Evolutionary conservation across 1,140 invertebrate genomes (phyloP).

Genomic region (Neotoxoptera formosana): DNA sequence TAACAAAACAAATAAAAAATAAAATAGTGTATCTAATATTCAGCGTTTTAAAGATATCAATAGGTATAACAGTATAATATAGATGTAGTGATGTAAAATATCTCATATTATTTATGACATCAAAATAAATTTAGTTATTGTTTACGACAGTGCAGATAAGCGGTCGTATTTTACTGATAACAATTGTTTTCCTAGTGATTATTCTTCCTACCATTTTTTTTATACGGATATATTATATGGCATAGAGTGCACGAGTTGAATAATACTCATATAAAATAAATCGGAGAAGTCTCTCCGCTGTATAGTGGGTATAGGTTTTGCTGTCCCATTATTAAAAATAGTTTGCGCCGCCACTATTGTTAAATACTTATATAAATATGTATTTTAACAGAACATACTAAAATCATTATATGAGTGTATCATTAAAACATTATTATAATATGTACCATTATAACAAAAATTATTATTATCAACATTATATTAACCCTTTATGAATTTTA

Average conservation of each 20-base stretch:
- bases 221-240: not conserved
- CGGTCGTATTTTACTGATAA: conserved; percentile 51
- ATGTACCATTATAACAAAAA: too few relatives aligned
- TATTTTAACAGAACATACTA: too few relatives aligned
- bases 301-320: not conserved
- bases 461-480: too few relatives aligned
- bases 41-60: not conserved
- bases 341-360: too few relatives aligned
- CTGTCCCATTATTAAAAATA: too few relatives aligned
- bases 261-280: not conserved
- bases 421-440: too few relatives aligned
- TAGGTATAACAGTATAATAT: not conserved
- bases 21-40: not conserved
- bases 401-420: too few relatives aligned
- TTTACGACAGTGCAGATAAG: conserved; percentile 28
- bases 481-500: too few relatives aligned
- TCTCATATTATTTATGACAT: conserved; percentile 27
- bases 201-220: not conserved
- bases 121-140: not conserved
- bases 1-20: not conserved
- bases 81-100: not conserved
- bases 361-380: too few relatives aligned
- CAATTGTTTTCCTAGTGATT: conserved; percentile 39
- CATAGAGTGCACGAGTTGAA: not conserved
- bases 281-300: not conserved